These are phyloP conservation scores for Morelia viridis DNA, from an alignment of 2,797 vertebrate genomes.

Conservation along the genomic window DNA sequence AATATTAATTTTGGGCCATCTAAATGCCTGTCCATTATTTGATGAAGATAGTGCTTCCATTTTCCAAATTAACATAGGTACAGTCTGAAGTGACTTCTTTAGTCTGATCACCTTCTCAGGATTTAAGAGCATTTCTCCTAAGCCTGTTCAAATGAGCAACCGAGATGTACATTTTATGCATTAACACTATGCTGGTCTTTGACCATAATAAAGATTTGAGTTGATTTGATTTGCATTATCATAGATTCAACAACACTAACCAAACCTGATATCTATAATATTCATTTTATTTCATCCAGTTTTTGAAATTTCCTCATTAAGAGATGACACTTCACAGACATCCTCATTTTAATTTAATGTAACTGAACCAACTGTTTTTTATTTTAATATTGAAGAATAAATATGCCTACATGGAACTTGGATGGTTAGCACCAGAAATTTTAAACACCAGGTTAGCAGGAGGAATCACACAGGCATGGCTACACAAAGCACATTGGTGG, in stretches of 20 bases:
- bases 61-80: constrained; percentile 54
- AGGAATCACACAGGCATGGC: not conserved
- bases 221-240: not conserved
- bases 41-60: constrained; percentile 70
- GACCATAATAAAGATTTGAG: too few relatives aligned
- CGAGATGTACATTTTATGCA: not conserved
- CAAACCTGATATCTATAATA: constrained; percentile 53
- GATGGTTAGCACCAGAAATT: constrained; percentile 51
- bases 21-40: constrained; percentile 77
- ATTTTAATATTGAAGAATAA: constrained; percentile 66
- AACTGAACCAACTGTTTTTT: constrained; percentile 51
- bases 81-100: constrained; percentile 23
- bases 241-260: constrained; percentile 52
- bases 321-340: constrained; percentile 62
- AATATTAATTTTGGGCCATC: constrained; percentile 78
- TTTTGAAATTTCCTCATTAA: constrained; percentile 65
- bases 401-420: constrained; percentile 55
- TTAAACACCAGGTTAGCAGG: constrained; percentile 45
- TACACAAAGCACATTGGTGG: not conserved
- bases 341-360: constrained; percentile 65
- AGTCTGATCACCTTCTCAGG: constrained; percentile 38
- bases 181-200: not conserved
- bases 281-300: constrained; percentile 58
- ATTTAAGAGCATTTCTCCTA: constrained; percentile 45
- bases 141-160: constrained; percentile 39